These are phyloP conservation scores for Cactoblastis cactorum DNA, from an alignment of 2,888 invertebrate genomes.

Conservation along the genomic window DNA sequence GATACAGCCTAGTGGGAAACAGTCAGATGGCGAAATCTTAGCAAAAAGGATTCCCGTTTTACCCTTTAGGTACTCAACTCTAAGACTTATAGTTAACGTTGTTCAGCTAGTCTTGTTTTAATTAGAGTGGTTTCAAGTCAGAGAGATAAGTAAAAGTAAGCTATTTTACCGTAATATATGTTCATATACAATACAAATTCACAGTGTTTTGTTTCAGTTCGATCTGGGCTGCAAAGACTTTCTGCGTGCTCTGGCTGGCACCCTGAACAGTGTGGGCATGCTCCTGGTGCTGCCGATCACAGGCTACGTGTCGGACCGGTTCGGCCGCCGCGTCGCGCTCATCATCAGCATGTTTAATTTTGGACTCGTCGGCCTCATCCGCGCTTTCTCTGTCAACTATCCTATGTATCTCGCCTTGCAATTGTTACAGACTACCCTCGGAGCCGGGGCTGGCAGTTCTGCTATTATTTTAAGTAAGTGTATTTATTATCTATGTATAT, in stretches of 20 bases:
- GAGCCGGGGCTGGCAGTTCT: slow-evolving; percentile 75
- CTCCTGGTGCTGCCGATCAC: slow-evolving; percentile 83
- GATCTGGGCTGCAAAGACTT: slow-evolving; percentile 83
- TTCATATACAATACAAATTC: not conserved
- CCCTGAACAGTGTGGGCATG: slow-evolving; percentile 84
- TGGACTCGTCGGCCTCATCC: slow-evolving; percentile 67
- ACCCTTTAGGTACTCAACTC: too few relatives aligned
- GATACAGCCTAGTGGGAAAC: too few relatives aligned
- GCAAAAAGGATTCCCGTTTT: too few relatives aligned
- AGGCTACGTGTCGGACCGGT: slow-evolving; percentile 84
- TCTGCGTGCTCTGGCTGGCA: slow-evolving; percentile 85
- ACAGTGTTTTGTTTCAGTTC: slow-evolving; percentile 69
- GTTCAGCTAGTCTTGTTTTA: too few relatives aligned
- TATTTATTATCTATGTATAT: slow-evolving; percentile 1
- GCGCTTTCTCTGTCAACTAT: slow-evolving; percentile 58
- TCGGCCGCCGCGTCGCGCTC: slow-evolving; percentile 73
- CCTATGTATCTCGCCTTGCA: slow-evolving; percentile 67
- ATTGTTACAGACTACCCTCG: slow-evolving; percentile 72
- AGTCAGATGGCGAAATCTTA: too few relatives aligned
- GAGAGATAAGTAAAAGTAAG: not conserved
- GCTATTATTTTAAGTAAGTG: slow-evolving; percentile 61
- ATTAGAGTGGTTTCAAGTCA: too few relatives aligned
- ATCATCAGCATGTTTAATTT: slow-evolving; percentile 64
- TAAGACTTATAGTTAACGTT: too few relatives aligned
- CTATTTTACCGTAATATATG: too few relatives aligned